These are phyloP conservation scores for Melanotaenia parkinsoni DNA, from an alignment of 2,797 vertebrate genomes.

Conservation along the genomic window DNA sequence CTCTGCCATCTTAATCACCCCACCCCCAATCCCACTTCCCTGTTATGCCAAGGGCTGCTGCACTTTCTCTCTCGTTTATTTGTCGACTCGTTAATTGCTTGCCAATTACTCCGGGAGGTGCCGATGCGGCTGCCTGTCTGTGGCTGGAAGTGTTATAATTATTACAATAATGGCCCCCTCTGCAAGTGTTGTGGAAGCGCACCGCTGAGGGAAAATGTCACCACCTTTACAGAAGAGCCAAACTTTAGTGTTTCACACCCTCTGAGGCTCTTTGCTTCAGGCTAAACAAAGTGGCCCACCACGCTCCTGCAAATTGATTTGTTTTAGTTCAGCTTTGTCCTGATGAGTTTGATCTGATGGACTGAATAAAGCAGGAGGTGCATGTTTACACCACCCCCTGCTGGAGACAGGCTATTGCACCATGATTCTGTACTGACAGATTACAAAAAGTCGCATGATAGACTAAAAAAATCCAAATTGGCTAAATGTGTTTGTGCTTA, in stretches of 20 bases:
- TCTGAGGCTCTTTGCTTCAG: neutral
- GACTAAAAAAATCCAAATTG: conserved; percentile 4
- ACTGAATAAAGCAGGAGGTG: conserved; percentile 9
- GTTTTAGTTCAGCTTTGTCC: neutral
- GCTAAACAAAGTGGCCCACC: neutral
- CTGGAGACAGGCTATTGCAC: conserved; percentile 69
- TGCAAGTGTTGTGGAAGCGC: conserved; percentile 38
- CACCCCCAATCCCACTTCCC: conserved; percentile 19
- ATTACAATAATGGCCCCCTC: conserved; percentile 80
- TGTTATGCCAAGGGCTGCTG: conserved; percentile 65
- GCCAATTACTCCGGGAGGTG: conserved; percentile 83
- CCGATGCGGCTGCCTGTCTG: conserved; percentile 75
- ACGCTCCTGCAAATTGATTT: neutral
- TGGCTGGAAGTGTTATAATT: conserved; percentile 78
- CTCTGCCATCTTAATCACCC: conserved; percentile 53
- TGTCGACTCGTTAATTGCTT: conserved; percentile 83
- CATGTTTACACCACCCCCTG: conserved; percentile 71
- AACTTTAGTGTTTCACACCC: conserved; percentile 32
- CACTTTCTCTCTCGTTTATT: conserved; percentile 75
- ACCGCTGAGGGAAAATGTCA: conserved; percentile 66
- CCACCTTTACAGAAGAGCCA: conserved; percentile 55
- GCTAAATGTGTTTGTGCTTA: conserved; percentile 7
- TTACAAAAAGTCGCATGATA: neutral
- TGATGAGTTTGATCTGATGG: neutral
- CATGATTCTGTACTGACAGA: conserved; percentile 37